Evolutionary conservation across 2,888 invertebrate species (phyloP), one percentile per base, ranked within the genome.

Genomic region (Sinhomidia bicolor): DNA sequence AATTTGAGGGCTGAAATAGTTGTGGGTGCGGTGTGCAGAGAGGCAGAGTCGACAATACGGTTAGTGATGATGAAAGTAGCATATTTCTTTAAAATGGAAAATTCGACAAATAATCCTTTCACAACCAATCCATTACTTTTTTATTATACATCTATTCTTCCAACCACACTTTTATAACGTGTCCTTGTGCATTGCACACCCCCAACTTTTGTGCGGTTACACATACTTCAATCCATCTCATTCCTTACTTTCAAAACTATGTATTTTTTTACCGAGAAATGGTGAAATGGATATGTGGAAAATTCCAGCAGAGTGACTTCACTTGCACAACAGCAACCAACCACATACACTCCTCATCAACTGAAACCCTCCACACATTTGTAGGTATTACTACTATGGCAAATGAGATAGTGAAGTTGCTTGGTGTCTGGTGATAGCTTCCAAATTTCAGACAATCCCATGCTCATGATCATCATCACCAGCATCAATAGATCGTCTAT

Each of bases 221-320:
- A 71, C 20, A 71, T 71, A 20, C 68, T 71, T 29, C 9, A n/a
- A 44, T 23, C 47, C 23, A 44, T 71, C 71, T 44, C 71, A 44
- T 71, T 71, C 41, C n/a, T n/a, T n/a, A n/a, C 44, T 14, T 1
- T 44, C 44, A 71, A 71, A 65, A 71, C 41, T 32, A 68, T n/a
- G n/a, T n/a, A n/a, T n/a, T 36, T 68, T 68, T 60, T 36, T 12
- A 36, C 41, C 4, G 17, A 54, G 54, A 36, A 29, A 23, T 5
- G 32, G 12, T 3, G 23, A 41, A 44, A 44, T 44, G 71, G 23
- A n/a, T 68, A 44, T 71, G 71, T 12, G n/a, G 41, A 12, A 23
- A 71, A 68, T 65, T 65, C 62, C 62, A 29, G n/a, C 4, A 32
- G 14, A 32, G 32, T 32, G 68, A 68, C 36, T 41, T 68, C 17